Evolutionary conservation across 2,888 invertebrate genomes (phyloP).

Genomic region (Pandemis cinnamomeana): DNA sequence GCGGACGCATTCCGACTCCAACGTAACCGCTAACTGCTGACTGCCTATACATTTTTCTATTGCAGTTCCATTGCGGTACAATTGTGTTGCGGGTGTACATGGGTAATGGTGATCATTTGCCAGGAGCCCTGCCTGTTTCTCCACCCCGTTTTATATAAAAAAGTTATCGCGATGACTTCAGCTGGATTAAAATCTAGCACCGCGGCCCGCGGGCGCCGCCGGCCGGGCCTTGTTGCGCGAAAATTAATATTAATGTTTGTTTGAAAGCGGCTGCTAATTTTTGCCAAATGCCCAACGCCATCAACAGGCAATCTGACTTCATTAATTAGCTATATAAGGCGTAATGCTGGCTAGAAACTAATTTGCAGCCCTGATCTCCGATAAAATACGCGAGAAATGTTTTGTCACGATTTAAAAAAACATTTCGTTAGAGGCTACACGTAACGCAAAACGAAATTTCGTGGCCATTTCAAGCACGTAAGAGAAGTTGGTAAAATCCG

Average conservation of each 20-base stretch:
- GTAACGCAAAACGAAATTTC: no score
- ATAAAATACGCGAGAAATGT: not conserved
- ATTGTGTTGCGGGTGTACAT: no score
- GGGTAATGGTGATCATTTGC: no score
- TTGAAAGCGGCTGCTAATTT: conserved; percentile 18
- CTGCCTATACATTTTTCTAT: no score
- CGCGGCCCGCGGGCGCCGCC: not conserved
- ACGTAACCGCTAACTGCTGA: no score
- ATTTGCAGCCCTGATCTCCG: conserved; percentile 14
- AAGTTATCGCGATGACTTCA: not conserved
- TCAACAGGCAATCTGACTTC: conserved; percentile 25
- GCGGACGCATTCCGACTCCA: no score
- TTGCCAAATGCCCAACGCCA: conserved; percentile 15
- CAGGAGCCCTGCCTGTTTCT: no score
- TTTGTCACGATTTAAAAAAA: not conserved
- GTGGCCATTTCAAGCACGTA: no score
- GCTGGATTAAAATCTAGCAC: not conserved
- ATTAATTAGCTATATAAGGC: conserved; percentile 15
- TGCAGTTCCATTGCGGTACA: no score
- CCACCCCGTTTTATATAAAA: no score
- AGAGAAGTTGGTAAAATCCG: no score
- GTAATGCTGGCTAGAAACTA: conserved; percentile 5
- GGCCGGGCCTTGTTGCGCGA: conserved; percentile 3
- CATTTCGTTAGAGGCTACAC: no score
- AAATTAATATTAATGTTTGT: conserved; percentile 34